Base-by-base conservation (phyloP, 2,113 vertebrate species). In the Mola mola region DNA sequence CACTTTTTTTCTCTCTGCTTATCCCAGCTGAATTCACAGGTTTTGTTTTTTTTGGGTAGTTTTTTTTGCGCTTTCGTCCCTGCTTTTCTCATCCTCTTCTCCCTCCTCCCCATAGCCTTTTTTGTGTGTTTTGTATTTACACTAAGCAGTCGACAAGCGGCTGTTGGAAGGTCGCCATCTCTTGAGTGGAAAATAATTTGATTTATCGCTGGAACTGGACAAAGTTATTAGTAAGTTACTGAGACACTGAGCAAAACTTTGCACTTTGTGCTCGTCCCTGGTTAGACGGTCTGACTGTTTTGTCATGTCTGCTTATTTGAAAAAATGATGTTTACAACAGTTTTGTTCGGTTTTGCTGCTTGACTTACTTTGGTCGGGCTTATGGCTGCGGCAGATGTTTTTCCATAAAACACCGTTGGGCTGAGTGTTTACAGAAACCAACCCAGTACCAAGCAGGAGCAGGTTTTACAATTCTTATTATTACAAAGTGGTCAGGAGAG, bases 351-450 rank as follows among this genome's bases (percentile, higher is more conserved):
- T n/a, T n/a, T n/a, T n/a, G 28, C 34, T 49, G 34, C 21, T 17
- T 38, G 5, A 1, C 12, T 49, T 6, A 4, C 36, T 51, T 64
- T 36, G 31, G 49, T 57, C 37, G 36, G 65, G 36, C 38, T 66
- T 75, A 37, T 34, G 50, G 29, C 19, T 22, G 59, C 24, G 13
- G 66, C 40, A 77, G 60, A 75, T 75, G 56, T 80, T 80, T 77
- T 50, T 44, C 51, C 55, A 36, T 34, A 25, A 61, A 77, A 28
- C n/a, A 9, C 40, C 67, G 5, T 33, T 33, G n/a, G n/a, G n/a
- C n/a, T n/a, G n/a, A n/a, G n/a, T n/a, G n/a, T n/a, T n/a, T n/a
- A n/a, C n/a, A n/a, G n/a, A n/a, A n/a, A n/a, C n/a, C n/a, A n/a
- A n/a, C n/a, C n/a, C n/a, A n/a, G n/a, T n/a, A n/a, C n/a, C n/a